These are phyloP conservation scores for Drosophila punjabiensis DNA, from an alignment of 1,140 invertebrate genomes.

Conservation along the genomic window DNA sequence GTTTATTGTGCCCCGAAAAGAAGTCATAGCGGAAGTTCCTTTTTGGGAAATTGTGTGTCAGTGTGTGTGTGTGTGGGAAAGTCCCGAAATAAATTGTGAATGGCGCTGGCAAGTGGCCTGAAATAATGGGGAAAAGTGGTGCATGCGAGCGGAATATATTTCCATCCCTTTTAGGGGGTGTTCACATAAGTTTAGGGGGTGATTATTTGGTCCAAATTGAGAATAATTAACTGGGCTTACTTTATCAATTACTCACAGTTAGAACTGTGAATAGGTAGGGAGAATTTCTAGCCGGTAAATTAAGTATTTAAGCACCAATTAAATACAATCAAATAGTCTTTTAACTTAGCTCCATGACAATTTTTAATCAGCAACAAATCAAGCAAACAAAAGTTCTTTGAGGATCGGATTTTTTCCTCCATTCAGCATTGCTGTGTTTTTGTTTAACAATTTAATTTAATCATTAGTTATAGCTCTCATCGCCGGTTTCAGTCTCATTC, in stretches of 20 bases:
- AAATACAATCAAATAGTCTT: neutral
- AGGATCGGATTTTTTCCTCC: no score
- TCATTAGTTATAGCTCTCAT: neutral
- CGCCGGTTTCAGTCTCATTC: neutral
- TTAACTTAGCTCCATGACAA: neutral
- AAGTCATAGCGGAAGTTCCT: constrained; percentile 28
- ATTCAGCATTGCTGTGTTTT: neutral
- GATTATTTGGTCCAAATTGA: neutral
- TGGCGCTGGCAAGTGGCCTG: constrained; percentile 11
- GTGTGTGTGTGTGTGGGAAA: constrained; percentile 26
- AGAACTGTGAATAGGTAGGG: no score
- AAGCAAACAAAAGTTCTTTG: neutral
- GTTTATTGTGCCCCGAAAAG: constrained; percentile 31
- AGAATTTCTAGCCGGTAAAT: neutral
- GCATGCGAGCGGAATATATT: neutral
- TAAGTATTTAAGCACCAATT: neutral
- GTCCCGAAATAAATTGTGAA: constrained; percentile 38
- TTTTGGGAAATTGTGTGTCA: constrained; percentile 29
- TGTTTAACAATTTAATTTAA: neutral
- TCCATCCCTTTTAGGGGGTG: neutral
- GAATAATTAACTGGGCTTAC: neutral
- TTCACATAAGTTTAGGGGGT: neutral
- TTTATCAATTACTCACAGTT: neutral
- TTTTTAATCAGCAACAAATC: constrained; percentile 1
- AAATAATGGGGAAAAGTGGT: constrained; percentile 2